Conservation (phyloP, 2,797 vertebrate species). For the Melanogrammus aeglefinus region DNA sequence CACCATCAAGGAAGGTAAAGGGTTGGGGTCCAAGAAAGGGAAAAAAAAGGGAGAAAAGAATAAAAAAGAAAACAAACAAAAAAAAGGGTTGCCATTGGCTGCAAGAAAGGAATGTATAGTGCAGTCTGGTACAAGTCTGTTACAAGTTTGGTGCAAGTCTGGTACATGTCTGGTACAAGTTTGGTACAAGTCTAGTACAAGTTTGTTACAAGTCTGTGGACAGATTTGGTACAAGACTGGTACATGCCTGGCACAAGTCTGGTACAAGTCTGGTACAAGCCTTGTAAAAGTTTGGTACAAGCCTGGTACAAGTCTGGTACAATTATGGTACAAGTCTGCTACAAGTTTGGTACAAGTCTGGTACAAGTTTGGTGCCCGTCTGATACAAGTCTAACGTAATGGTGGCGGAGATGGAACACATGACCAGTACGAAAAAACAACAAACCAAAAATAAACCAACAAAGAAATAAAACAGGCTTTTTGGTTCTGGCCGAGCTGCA, state of each 20-base stretch:
- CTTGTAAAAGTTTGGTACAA: no score
- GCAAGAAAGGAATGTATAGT: conserved; percentile 18
- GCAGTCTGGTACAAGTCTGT: no score
- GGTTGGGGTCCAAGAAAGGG: conserved; percentile 28
- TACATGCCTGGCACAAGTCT: no score
- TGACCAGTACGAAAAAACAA: neutral
- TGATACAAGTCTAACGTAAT: neutral
- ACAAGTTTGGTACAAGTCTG: no score
- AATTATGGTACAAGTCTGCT: no score
- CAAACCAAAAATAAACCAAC: neutral
- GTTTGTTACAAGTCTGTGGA: no score
- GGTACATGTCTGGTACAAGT: no score
- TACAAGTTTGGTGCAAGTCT: no score
- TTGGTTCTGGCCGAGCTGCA: neutral
- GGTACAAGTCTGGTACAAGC: no score
- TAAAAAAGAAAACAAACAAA: conserved; percentile 69
- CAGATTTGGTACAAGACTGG: no score
- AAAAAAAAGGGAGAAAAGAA: conserved; percentile 60
- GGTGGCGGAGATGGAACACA: neutral
- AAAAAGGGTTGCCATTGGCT: conserved; percentile 64
- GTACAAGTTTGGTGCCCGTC: neutral
- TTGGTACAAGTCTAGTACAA: no score
- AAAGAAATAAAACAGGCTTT: neutral
- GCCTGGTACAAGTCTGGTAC: no score
- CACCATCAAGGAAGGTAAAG: conserved; percentile 41